phyloP scores from a whole-genome alignment of 1,140 invertebrate genomes.

The Cotesia chilonis region DNA sequence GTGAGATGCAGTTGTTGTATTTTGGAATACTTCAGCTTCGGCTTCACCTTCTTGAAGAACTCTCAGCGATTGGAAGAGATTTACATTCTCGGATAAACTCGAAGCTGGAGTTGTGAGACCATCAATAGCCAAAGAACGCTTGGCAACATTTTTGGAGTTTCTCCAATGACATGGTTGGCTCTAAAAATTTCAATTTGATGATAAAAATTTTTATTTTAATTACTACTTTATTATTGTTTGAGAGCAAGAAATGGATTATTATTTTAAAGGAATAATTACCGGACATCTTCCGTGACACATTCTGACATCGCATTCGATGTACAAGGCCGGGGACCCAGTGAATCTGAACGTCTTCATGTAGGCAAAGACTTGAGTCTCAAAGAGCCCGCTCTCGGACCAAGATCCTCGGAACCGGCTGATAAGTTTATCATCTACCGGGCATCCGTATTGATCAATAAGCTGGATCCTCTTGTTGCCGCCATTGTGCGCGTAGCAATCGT shows the following conservation, averaged over 20 bases:
- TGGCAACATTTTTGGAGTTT: constrained; percentile 81
- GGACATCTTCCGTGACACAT: constrained; percentile 95
- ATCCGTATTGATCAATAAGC: constrained; percentile 93
- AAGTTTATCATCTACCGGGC: constrained; percentile 91
- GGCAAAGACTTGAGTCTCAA: constrained; percentile 91
- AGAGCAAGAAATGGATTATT: not conserved
- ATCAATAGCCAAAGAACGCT: constrained; percentile 69
- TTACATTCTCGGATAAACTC: constrained; percentile 84
- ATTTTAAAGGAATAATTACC: constrained; percentile 63
- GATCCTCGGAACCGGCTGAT: constrained; percentile 91
- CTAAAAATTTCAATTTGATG: constrained; percentile 62
- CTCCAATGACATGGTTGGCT: constrained; percentile 93
- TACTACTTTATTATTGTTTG: too few species aligned
- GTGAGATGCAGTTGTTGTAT: constrained; percentile 52
- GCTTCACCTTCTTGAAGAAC: constrained; percentile 87
- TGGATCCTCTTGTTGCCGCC: constrained; percentile 91
- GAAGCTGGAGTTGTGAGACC: constrained; percentile 60
- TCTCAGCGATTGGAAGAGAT: constrained; percentile 85
- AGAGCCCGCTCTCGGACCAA: constrained; percentile 90
- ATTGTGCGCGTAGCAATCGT: constrained; percentile 94
- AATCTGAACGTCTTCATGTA: constrained; percentile 96
- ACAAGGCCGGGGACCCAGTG: constrained; percentile 90
- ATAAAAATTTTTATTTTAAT: constrained; percentile 27
- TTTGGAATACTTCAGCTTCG: constrained; percentile 70
- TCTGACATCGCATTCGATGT: constrained; percentile 92